Conservation (phyloP, 2,888 invertebrate species). For the Eurytoma adleriae region DNA sequence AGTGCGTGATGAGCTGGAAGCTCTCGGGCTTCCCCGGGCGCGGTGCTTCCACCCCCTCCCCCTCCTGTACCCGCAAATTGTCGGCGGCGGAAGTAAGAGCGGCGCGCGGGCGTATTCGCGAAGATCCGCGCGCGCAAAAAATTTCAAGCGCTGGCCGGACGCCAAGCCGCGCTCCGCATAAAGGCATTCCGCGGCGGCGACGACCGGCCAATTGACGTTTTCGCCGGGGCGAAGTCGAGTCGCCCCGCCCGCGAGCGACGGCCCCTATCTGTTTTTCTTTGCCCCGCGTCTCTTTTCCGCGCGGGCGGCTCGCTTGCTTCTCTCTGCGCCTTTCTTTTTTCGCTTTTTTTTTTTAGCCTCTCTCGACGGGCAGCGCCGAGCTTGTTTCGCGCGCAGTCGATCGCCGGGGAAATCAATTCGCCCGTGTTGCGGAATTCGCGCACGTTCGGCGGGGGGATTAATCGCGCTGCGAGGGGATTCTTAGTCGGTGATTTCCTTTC, state of each 20-base stretch:
- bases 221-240: neutral
- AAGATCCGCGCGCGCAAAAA: neutral
- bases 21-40: neutral
- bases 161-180: neutral
- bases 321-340: neutral
- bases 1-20: slow-evolving; percentile 1
- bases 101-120: too few relatives aligned
- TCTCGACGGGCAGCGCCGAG: neutral
- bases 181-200: neutral
- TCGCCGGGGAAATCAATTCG: slow-evolving; percentile 41
- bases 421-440: slow-evolving; percentile 26
- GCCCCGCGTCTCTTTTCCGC: neutral
- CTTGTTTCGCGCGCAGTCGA: slow-evolving; percentile 3
- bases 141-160: neutral
- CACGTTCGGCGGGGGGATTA: neutral
- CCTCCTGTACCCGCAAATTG: neutral
- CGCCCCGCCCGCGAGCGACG: neutral
- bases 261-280: neutral
- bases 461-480: neutral
- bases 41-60: neutral
- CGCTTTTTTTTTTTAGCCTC: neutral
- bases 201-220: slow-evolving; percentile 16
- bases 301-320: too few relatives aligned
- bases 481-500: too few relatives aligned
- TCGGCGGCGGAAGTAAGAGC: neutral